Evolutionary conservation across 2,797 vertebrate species (phyloP), one percentile per base, ranked within the genome.

Genomic region (Diplodus sargus): DNA sequence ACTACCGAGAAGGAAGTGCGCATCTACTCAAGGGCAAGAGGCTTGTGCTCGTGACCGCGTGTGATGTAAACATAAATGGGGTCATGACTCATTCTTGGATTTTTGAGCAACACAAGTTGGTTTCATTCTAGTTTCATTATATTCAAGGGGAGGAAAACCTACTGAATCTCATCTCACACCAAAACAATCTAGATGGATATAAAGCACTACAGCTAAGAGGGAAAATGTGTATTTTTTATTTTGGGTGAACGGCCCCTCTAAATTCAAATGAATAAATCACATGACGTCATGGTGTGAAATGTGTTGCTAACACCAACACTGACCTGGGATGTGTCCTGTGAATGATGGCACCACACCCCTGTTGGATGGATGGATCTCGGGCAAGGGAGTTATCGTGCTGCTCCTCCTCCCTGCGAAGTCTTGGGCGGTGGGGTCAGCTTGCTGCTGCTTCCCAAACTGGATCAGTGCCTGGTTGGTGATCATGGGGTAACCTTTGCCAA

Each of bases 301-400:
- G 16, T 42, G 4, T 48, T 45, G 30, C 5, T 28, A 1, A 18
- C 15, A 18, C 4, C 48, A 28, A 45, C 56, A 73, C 89, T 87
- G 13, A 96, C 96, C 96, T 94, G 96, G 96, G 59, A 96, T 94
- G 0, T 96, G 94, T 74, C 96, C 96, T 0, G 94, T 92, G 54
- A 96, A 96, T 23, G 87, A 91, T 25, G 96, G 95, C 52, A 95
- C 63, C 72, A 95, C 73, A 18, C 93, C 94, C 2, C 65, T 78
- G 16, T 92, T 81, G 15, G 86, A 63, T 17, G 89, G 82, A 80
- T 92, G 94, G 69, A 90, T 91, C 8, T 64, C 78, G 14, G 82
- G 72, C 59, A 91, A 70, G 0, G 66, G 18, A 0, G 88, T 82
- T 15, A 89, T 63, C 13, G 13, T 28, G 10, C 25, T 54, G 3